Evolutionary conservation across 2,888 invertebrate species (phyloP).

Genomic region (Nephrotoma flavescens): DNA sequence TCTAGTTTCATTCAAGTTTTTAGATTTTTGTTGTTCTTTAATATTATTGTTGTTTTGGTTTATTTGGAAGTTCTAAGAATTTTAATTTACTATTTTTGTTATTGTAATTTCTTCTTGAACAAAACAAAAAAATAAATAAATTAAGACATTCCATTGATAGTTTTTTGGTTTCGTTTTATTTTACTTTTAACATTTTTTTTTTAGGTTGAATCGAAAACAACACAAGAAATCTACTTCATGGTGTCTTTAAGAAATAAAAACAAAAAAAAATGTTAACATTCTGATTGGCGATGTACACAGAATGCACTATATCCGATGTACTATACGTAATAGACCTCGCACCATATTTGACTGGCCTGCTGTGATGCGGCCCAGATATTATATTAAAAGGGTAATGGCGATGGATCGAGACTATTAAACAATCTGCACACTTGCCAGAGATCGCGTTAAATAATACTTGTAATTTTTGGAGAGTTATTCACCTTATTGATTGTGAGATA

Average conservation of each 20-base stretch:
- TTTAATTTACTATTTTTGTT: neutral
- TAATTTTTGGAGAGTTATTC: neutral
- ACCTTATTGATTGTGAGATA: neutral
- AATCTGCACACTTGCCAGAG: neutral
- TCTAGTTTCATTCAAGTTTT: neutral
- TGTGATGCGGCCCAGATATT: neutral
- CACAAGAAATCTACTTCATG: neutral
- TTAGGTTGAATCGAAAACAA: neutral
- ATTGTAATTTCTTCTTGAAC: neutral
- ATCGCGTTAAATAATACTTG: neutral
- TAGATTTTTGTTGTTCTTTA: neutral
- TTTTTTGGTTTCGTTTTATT: neutral
- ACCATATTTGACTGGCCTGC: neutral
- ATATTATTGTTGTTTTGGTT: neutral
- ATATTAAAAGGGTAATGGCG: neutral
- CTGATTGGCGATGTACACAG: neutral
- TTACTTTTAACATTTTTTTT: neutral
- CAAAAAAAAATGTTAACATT: neutral
- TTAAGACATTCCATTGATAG: neutral
- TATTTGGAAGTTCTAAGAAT: neutral
- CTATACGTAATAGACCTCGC: neutral
- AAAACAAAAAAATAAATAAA: neutral
- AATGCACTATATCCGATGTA: neutral
- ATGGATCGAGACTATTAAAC: neutral
- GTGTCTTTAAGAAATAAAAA: neutral